Evolutionary conservation across 2,113 vertebrate species (phyloP).

Genomic region (Xiphias gladius): DNA sequence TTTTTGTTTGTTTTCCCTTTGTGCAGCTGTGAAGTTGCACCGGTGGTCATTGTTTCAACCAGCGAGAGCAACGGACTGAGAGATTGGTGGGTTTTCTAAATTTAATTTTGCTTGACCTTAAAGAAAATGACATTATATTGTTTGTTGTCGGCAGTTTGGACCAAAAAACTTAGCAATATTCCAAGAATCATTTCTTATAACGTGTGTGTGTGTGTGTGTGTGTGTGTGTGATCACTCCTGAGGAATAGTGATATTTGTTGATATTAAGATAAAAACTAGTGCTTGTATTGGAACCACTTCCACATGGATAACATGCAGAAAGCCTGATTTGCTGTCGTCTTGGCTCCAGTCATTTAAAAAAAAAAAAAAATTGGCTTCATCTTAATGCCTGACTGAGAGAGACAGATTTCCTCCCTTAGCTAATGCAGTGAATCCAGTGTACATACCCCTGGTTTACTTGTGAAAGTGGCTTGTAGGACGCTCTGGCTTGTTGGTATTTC

Average conservation of each 20-base stretch:
- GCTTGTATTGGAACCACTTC: neutral
- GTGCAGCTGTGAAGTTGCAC: neutral
- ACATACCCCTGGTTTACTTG: slow-evolving; percentile 41
- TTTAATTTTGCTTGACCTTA: no score
- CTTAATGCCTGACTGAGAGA: neutral
- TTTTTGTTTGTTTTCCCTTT: accelerated
- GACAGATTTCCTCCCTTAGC: slow-evolving; percentile 36
- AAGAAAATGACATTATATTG: neutral
- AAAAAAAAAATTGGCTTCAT: no score
- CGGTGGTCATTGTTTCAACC: neutral
- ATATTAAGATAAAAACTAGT: neutral
- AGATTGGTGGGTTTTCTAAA: slow-evolving; percentile 25
- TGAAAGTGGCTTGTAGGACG: slow-evolving; percentile 36
- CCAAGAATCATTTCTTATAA: neutral
- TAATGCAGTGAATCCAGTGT: slow-evolving; percentile 44
- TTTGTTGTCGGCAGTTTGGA: neutral
- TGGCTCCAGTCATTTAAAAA: neutral
- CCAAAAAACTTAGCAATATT: neutral
- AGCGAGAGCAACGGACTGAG: neutral
- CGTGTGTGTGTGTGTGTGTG: no score
- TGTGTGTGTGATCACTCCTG: no score
- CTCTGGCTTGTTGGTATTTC: no score
- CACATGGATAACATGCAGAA: neutral
- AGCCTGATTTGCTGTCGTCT: neutral
- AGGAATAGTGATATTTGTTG: no score